phyloP scores from a whole-genome alignment of 2,888 invertebrate species.

The Pyrocoelia pectoralis region DNA sequence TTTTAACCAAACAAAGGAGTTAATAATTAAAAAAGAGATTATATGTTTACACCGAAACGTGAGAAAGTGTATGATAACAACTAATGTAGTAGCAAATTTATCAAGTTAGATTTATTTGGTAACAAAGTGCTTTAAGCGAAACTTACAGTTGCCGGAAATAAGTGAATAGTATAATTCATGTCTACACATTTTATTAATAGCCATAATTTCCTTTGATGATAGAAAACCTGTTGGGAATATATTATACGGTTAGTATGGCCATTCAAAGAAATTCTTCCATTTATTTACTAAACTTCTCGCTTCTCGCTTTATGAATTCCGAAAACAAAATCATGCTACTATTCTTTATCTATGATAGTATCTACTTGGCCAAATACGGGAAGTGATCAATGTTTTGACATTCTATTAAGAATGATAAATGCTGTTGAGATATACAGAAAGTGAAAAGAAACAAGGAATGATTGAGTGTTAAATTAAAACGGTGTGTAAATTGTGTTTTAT shows the following conservation, averaged over 20 bases:
- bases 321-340: too few relatives aligned
- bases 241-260: not conserved
- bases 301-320: too few relatives aligned
- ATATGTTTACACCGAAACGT: constrained; percentile 2
- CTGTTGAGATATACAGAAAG: too few relatives aligned
- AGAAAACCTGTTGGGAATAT: constrained; percentile 5
- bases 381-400: too few relatives aligned
- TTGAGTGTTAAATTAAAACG: too few relatives aligned
- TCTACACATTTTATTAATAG: constrained; percentile 12
- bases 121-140: constrained; percentile 10
- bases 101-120: constrained; percentile 13
- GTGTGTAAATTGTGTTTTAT: too few relatives aligned
- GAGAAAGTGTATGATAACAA: constrained; percentile 11
- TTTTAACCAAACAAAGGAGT: constrained; percentile 7
- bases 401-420: too few relatives aligned
- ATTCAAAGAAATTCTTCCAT: not conserved
- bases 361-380: too few relatives aligned
- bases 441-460: too few relatives aligned
- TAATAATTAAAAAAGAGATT: constrained; percentile 9
- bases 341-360: too few relatives aligned
- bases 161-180: constrained; percentile 11
- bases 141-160: constrained; percentile 11
- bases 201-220: constrained; percentile 2
- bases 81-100: constrained; percentile 6
- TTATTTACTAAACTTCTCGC: too few relatives aligned